These are phyloP conservation scores for Raja brachyura DNA, from an alignment of 2,113 vertebrate genomes.

Conservation along the genomic window DNA sequence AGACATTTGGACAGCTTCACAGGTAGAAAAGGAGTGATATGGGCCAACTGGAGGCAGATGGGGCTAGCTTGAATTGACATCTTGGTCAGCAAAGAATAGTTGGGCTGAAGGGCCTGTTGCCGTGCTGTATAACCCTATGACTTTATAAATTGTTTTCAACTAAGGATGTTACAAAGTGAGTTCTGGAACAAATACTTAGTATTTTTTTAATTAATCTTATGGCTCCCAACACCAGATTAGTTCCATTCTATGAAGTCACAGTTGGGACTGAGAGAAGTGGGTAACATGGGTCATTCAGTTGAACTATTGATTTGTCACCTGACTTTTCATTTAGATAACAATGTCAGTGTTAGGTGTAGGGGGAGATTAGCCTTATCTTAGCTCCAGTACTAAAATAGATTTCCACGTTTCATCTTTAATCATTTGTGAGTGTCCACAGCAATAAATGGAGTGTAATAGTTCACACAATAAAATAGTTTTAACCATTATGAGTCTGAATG, in stretches of 20 bases:
- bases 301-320: conserved; percentile 12
- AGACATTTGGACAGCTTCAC: no score
- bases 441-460: neutral
- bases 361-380: conserved; percentile 19
- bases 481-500: neutral
- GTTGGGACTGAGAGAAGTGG: neutral
- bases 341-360: neutral
- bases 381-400: neutral
- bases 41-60: no score
- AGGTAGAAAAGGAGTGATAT: no score
- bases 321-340: conserved; percentile 27
- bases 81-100: no score
- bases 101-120: no score
- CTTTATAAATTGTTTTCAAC: neutral
- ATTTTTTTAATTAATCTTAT: neutral
- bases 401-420: conserved; percentile 2
- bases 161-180: neutral
- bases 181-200: neutral
- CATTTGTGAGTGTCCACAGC: neutral
- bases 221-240: neutral
- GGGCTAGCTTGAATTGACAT: no score
- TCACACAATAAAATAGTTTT: no score
- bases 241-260: neutral
- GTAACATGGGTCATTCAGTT: conserved; percentile 15
- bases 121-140: no score